phyloP scores from a whole-genome alignment of 2,888 invertebrate genomes.

The Drosophila multiciliata region DNA sequence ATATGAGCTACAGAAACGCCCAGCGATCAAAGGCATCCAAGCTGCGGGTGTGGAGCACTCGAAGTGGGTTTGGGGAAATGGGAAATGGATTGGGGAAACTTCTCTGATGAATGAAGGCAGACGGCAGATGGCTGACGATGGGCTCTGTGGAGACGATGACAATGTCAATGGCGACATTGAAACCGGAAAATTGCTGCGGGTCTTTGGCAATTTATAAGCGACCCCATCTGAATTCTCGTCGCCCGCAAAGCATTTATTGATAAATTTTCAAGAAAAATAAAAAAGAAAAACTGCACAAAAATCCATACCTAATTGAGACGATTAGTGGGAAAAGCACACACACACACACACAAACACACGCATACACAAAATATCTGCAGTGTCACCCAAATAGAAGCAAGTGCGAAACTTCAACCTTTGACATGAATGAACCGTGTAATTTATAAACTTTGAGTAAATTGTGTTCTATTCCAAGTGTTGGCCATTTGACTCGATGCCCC shows the following conservation, averaged over 20 bases:
- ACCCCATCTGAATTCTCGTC: conserved; percentile 23
- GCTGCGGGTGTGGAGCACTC: conserved; percentile 55
- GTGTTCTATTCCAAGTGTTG: conserved; percentile 19
- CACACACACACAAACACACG: background rate
- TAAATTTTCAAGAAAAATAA: conserved; percentile 64
- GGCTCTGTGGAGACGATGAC: conserved; percentile 58
- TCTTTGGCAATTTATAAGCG: conserved; percentile 70
- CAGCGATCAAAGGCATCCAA: conserved; percentile 72
- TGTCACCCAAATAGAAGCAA: conserved; percentile 42
- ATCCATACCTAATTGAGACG: conserved; percentile 83
- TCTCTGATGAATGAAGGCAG: conserved; percentile 54
- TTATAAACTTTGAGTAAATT: conserved; percentile 64
- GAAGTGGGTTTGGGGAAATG: background rate
- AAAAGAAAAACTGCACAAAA: conserved; percentile 35
- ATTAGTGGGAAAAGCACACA: conserved; percentile 54
- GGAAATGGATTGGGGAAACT: background rate
- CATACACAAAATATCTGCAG: conserved; percentile 30
- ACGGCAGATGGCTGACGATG: conserved; percentile 18
- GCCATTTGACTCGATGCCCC: conserved; percentile 5
- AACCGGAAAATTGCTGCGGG: conserved; percentile 82
- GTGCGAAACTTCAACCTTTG: conserved; percentile 48
- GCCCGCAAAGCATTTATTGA: conserved; percentile 59
- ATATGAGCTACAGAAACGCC: conserved; percentile 68
- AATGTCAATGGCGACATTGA: conserved; percentile 77
- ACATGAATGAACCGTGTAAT: conserved; percentile 57